Evolutionary conservation across 2,797 vertebrate species (phyloP).

Genomic region (Cyprinella venusta): DNA sequence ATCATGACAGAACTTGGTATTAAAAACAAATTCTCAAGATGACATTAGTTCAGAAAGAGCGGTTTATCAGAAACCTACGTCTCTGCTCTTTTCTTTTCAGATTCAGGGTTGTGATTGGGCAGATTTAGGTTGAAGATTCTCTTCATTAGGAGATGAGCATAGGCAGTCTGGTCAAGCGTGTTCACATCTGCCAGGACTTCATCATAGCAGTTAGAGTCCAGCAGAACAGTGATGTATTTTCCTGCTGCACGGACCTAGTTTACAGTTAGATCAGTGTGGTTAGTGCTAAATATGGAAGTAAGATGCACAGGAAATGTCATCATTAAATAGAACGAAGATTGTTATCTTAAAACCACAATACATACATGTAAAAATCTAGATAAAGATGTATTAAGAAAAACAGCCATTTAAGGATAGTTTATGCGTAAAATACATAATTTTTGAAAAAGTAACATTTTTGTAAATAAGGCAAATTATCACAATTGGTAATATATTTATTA

Average conservation of each 20-base stretch:
- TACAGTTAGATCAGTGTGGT: slow-evolving; percentile 32
- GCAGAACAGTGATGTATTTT: slow-evolving; percentile 81
- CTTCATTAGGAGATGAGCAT: slow-evolving; percentile 74
- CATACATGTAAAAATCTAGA: not conserved
- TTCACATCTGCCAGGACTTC: slow-evolving; percentile 75
- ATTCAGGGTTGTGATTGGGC: slow-evolving; percentile 64
- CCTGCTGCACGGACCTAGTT: slow-evolving; percentile 84
- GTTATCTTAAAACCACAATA: not conserved
- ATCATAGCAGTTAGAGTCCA: slow-evolving; percentile 87
- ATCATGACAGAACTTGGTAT: not conserved
- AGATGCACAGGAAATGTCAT: not conserved
- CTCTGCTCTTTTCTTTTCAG: slow-evolving; percentile 80
- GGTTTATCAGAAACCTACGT: slow-evolving; percentile 70
- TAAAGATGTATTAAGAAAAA: not conserved
- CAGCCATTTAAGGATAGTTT: not conserved
- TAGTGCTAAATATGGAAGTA: not conserved
- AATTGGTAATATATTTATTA: not conserved
- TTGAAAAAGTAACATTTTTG: not conserved
- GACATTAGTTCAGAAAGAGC: not conserved
- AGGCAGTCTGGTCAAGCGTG: slow-evolving; percentile 75
- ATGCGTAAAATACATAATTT: not conserved
- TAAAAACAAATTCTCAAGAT: not conserved
- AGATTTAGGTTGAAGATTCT: slow-evolving; percentile 81
- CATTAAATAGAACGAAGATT: not conserved
- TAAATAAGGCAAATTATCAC: not conserved